Evolutionary conservation across 2,797 vertebrate species (phyloP).

Genomic region (Orestias chungarensis): DNA sequence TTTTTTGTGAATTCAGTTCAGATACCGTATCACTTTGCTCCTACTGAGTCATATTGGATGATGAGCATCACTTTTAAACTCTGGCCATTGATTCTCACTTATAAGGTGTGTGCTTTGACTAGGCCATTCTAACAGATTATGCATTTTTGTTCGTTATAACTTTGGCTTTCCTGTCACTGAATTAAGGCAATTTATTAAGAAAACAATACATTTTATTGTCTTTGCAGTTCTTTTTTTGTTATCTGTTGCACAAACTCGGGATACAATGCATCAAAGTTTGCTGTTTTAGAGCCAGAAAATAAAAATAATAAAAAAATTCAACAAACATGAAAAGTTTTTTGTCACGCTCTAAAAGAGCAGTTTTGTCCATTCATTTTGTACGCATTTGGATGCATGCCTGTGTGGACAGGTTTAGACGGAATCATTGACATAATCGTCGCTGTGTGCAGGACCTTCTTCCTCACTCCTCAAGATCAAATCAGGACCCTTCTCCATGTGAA

Average conservation of each 20-base stretch:
- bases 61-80: not conserved
- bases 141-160: not conserved
- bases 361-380: conserved; percentile 45
- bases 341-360: conserved; percentile 5
- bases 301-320: not conserved
- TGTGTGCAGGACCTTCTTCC: conserved; percentile 95
- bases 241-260: not conserved
- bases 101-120: not conserved
- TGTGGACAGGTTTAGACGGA: conserved; percentile 74
- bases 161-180: too few species aligned
- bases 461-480: conserved; percentile 99
- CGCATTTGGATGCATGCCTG: conserved; percentile 32
- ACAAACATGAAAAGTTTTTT: not conserved
- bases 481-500: conserved; percentile 75
- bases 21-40: too few species aligned
- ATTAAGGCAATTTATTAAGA: not conserved
- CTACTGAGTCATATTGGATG: too few species aligned
- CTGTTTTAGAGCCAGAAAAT: too few species aligned
- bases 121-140: not conserved
- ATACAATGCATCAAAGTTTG: not conserved
- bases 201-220: not conserved
- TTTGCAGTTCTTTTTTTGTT: not conserved
- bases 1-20: too few species aligned
- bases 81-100: not conserved
- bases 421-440: conserved; percentile 97